phyloP scores from a whole-genome alignment of 1,140 invertebrate species.

The Drosophila tani region DNA sequence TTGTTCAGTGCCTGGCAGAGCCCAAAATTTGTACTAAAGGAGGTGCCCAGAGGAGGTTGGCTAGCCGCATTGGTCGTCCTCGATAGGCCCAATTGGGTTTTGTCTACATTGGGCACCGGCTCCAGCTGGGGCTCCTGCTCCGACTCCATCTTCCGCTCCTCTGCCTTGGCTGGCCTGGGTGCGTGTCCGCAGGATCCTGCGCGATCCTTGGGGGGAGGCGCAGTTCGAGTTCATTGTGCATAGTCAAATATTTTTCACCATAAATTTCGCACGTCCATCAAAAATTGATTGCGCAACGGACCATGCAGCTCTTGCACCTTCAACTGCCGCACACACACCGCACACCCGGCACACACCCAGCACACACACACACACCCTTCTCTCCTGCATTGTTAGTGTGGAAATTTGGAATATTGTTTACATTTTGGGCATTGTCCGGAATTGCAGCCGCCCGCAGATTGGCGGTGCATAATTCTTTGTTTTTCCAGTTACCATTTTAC shows the following conservation, averaged over 20 bases:
- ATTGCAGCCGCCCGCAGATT: slow-evolving; percentile 27
- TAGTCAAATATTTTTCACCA: slow-evolving; percentile 82
- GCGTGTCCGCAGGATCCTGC: slow-evolving; percentile 2
- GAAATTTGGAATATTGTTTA: slow-evolving; percentile 61
- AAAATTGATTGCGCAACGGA: slow-evolving; percentile 76
- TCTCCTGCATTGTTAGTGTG: slow-evolving; percentile 40
- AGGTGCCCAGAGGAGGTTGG: slow-evolving; percentile 11
- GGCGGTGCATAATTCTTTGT: slow-evolving; percentile 11
- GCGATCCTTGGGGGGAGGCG: not conserved
- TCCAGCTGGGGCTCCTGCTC: not conserved
- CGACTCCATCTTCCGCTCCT: not conserved
- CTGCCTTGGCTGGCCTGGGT: not conserved
- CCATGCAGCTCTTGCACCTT: slow-evolving; percentile 56
- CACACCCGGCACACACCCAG: slow-evolving; percentile 4
- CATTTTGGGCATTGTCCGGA: slow-evolving; percentile 56
- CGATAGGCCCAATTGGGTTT: slow-evolving; percentile 19
- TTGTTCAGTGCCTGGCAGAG: no score
- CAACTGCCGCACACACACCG: slow-evolving; percentile 20
- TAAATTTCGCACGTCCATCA: slow-evolving; percentile 84
- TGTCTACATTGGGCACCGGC: not conserved
- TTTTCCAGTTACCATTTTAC: slow-evolving; percentile 1
- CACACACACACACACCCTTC: slow-evolving; percentile 14
- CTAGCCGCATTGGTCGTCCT: slow-evolving; percentile 62
- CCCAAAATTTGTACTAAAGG: no score
- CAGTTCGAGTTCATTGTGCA: slow-evolving; percentile 69